These are phyloP conservation scores for Atractosteus spatula DNA, from an alignment of 2,113 vertebrate species.

Conservation along the genomic window DNA sequence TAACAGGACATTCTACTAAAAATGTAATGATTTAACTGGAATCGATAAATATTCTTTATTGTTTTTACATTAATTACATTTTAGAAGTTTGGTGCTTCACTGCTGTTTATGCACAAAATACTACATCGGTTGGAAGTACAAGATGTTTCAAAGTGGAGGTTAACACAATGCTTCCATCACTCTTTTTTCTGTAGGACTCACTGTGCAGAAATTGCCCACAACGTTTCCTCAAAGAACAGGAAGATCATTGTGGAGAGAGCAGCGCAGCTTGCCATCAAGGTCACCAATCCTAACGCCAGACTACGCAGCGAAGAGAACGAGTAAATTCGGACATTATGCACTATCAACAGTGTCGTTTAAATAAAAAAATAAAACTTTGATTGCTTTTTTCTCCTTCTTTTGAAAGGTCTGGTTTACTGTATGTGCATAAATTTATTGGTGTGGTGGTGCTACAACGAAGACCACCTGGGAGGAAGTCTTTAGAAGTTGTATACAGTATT, in stretches of 20 bases:
- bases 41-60: too few relatives aligned
- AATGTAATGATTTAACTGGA: too few relatives aligned
- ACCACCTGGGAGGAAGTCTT: too few relatives aligned
- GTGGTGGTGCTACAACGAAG: too few relatives aligned
- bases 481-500: too few relatives aligned
- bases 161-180: not conserved
- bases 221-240: conserved; percentile 96
- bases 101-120: too few relatives aligned
- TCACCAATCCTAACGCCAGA: conserved; percentile 96
- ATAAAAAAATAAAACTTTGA: conserved; percentile 56
- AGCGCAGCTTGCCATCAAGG: conserved; percentile 94
- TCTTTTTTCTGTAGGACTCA: conserved; percentile 70
- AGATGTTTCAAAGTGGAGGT: not conserved
- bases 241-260: conserved; percentile 95
- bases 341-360: conserved; percentile 46
- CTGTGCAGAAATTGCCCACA: conserved; percentile 97
- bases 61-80: too few relatives aligned
- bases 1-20: too few relatives aligned
- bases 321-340: conserved; percentile 47
- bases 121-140: not conserved
- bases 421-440: too few relatives aligned
- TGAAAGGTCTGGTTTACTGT: too few relatives aligned
- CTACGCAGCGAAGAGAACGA: conserved; percentile 98
- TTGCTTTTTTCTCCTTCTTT: not conserved
- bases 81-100: too few relatives aligned